Evolutionary conservation across 2,888 invertebrate genomes (phyloP), one percentile per base, ranked within the genome.

Genomic region (Apotomis betuletana): DNA sequence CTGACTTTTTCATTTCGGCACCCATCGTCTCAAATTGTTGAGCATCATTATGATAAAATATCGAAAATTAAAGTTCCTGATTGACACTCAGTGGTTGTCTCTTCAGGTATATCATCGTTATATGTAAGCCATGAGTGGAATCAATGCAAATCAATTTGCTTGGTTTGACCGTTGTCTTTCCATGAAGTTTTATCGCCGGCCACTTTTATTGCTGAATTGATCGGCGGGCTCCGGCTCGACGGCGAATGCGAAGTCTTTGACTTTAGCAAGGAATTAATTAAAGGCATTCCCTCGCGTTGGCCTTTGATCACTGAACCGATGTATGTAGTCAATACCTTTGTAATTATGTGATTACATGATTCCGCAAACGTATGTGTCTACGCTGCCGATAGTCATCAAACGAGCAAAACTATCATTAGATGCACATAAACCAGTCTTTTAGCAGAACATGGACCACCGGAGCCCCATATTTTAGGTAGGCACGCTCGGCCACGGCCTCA

Each of bases 71-170:
- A 27, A 27, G 27, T 27, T 27, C 27, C 27, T 27, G 27, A 27
- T 27, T 27, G 27, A 27, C 27, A 27, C 27, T 27, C 27, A 27
- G 27, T 27, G 27, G 27, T 27, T 27, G 27, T 27, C 27, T 27
- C 27, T 27, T 27, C 27, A 27, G 27, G 27, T 27, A 27, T 27
- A 27, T 27, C 27, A 27, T 41, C 41, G 41, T 41, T 4, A 4
- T 6, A 41, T 41, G 41, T 6, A 5, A 41, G 41, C 6, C 41
- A 5, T 12, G 9, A 49, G 36, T n/a, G 36, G 8, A 51, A n/a
- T 46, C 49, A 49, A 62, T 36, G 62, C 51, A 62, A 51, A 51
- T 51, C 62, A 62, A 51, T 62, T 51, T 36, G 51, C n/a, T 15
- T 62, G 9, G 49, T 49, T 41, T 41, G 3, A 49, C 49, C 49